Evolutionary conservation across 2,113 vertebrate genomes (phyloP), one percentile per base, ranked within the genome.

Genomic region (Jacana jacana): DNA sequence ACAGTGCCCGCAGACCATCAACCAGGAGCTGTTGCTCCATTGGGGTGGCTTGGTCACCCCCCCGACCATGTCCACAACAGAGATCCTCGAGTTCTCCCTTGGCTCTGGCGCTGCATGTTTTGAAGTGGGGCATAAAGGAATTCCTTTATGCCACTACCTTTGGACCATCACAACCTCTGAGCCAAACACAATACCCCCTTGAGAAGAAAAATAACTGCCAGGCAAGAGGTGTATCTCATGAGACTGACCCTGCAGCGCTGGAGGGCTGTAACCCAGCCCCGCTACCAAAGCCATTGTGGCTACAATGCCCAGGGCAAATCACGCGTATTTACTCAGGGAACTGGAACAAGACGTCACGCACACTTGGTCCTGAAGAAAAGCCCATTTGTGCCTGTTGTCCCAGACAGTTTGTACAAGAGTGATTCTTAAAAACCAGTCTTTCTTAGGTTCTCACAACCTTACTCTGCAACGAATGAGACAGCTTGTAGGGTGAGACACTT

Each of bases 341-440:
- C 40, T 40, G 76, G 72, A 76, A 88, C 63, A 65, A 42, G n/a
- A 78, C 8, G 37, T 61, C 68, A 40, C 9, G 61, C 31, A 12
- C 15, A 30, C 71, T 39, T 91, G 76, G 42, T 51, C n/a, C 37
- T 79, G 68, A 93, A 89, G 83, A 94, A 94, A 95, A 87, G 46
- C 42, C 40, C 46, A 17, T 49, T 76, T 65, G 33, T 79, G 52
- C 39, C 33, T 31, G 37, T 75, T 85, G 44, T 5, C 42, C 17
- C 54, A 39, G 14, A 81, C 65, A 76, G 63, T 63, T 66, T 65
- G 40, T 81, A 46, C 37, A 80, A 48, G 39, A 60, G 37, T 75
- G 46, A 40, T 55, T 82, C 70, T 76, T 60, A n/a, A 79, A 89
- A 87, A 42, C 9, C 33, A 73, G 24, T 42, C 13, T 69, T 94